Percentiles rank a stretch among this genome's conserved stretches.
These are phyloP conservation scores for Thalassophryne amazonica DNA, from an alignment of 2,797 vertebrate species.

Conservation along the genomic window DNA sequence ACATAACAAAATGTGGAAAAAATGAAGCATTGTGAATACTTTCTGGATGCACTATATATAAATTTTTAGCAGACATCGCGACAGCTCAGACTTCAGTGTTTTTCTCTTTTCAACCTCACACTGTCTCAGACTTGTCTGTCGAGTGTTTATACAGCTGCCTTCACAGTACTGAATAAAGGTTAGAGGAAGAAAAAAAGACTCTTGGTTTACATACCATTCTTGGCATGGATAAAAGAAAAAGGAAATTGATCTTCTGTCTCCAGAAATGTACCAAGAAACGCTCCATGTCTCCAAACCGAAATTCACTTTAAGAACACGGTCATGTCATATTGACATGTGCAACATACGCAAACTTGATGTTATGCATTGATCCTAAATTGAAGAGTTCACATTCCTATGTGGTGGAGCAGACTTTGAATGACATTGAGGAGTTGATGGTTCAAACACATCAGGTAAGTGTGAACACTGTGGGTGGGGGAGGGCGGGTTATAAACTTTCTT, in stretches of 20 bases:
- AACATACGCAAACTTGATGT: constrained; percentile 4
- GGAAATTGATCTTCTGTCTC: constrained; percentile 25
- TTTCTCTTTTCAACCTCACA: constrained; percentile 22
- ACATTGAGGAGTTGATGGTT: background rate
- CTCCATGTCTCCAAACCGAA: background rate
- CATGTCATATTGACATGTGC: background rate
- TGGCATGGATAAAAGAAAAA: constrained; percentile 16
- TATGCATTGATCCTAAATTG: background rate
- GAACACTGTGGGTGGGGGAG: background rate
- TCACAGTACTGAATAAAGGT: constrained; percentile 15
- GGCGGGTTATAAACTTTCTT: background rate
- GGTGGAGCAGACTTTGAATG: background rate
- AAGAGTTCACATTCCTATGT: constrained; percentile 1
- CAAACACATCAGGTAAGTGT: background rate
- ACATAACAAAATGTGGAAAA: no score
- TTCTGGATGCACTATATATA: no score
- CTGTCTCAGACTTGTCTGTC: constrained; percentile 6
- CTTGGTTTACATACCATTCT: constrained; percentile 14
- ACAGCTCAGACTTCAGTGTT: background rate
- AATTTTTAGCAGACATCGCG: background rate
- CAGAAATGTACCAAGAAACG: constrained; percentile 13
- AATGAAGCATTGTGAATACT: no score
- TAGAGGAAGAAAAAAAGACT: constrained; percentile 5
- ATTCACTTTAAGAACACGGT: constrained; percentile 6
- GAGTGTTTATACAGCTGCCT: constrained; percentile 41